Evolutionary conservation across 2,888 invertebrate species (phyloP).

Genomic region (Fragum sueziense): DNA sequence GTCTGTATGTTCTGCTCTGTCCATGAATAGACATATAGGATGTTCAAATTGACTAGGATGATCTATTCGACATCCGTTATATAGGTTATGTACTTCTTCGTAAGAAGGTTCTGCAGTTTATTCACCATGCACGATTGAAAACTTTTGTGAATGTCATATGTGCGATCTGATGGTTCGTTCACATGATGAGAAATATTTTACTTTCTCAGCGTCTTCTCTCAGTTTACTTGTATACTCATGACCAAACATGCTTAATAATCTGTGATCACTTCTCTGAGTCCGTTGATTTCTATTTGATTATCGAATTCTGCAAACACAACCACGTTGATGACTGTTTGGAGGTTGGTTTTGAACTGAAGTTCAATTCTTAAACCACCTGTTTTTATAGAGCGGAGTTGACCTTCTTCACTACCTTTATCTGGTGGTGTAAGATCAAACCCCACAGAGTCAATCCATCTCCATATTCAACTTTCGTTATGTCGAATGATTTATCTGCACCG

Average conservation of each 20-base stretch:
- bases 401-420: slow-evolving; percentile 21
- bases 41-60: slow-evolving; percentile 16
- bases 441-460: slow-evolving; percentile 1
- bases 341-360: neutral
- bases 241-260: slow-evolving; percentile 16
- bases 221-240: neutral
- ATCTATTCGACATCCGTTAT: slow-evolving; percentile 1
- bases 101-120: neutral
- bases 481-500: neutral
- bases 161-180: neutral
- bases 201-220: neutral
- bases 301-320: slow-evolving; percentile 29
- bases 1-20: neutral
- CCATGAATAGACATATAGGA: neutral
- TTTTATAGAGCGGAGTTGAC: slow-evolving; percentile 9
- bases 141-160: slow-evolving; percentile 6
- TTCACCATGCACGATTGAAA: neutral
- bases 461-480: neutral
- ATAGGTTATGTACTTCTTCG: neutral
- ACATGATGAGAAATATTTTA: neutral
- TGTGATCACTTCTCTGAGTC: slow-evolving; percentile 9
- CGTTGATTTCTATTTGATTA: slow-evolving; percentile 29
- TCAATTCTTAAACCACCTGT: neutral
- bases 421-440: slow-evolving; percentile 10
- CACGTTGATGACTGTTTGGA: neutral